Percentiles rank a stretch among this genome's conserved stretches.
phyloP scores from a whole-genome alignment of 2,797 vertebrate genomes.

The Pipistrellus kuhlii region DNA sequence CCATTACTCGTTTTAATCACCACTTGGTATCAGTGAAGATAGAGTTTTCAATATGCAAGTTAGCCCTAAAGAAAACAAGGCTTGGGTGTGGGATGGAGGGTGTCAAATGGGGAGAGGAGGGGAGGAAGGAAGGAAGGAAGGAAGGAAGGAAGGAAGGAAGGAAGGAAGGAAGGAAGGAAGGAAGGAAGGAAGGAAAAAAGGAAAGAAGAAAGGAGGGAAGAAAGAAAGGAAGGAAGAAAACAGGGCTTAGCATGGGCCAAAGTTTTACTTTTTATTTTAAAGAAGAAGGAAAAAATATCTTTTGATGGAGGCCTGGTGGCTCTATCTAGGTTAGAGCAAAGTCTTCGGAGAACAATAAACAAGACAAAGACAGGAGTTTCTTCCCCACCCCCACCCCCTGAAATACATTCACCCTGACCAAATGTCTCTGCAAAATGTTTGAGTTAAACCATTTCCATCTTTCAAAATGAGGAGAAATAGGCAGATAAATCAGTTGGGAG shows the following conservation, averaged over 20 bases:
- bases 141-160: too few relatives aligned
- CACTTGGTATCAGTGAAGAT: neutral
- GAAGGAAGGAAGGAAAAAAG: too few relatives aligned
- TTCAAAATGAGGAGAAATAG: slow-evolving; percentile 76
- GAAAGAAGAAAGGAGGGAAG: too few relatives aligned
- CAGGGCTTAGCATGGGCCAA: neutral
- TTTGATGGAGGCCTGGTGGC: neutral
- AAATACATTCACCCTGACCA: slow-evolving; percentile 20
- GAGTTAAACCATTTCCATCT: slow-evolving; percentile 68
- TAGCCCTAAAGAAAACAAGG: neutral
- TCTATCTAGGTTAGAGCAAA: neutral
- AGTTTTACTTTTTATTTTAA: neutral
- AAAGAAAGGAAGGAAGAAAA: too few relatives aligned
- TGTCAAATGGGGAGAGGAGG: too few relatives aligned
- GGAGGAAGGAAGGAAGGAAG: too few relatives aligned
- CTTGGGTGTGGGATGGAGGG: too few relatives aligned
- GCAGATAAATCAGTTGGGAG: slow-evolving; percentile 74
- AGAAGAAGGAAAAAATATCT: neutral
- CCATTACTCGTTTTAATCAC: neutral
- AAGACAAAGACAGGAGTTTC: neutral
- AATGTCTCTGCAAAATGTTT: slow-evolving; percentile 54
- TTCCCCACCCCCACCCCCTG: neutral
- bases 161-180: too few relatives aligned
- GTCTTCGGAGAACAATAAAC: neutral
- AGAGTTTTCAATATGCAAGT: neutral